These are phyloP conservation scores for Dicranocentrus wangi DNA, from an alignment of 2,888 invertebrate species.

Conservation along the genomic window DNA sequence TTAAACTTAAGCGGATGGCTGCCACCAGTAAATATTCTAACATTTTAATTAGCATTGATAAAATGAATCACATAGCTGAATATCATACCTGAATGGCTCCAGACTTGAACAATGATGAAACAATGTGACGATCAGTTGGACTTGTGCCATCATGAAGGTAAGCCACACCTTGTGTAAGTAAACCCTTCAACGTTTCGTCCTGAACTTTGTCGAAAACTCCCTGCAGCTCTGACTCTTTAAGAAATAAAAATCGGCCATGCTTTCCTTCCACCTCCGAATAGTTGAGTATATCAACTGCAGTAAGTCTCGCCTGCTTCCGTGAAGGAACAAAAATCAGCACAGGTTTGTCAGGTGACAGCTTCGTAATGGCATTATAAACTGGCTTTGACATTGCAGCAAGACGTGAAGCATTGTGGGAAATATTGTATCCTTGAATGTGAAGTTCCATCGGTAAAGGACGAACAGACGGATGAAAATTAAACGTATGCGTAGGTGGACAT, in stretches of 20 bases:
- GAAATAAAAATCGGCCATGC: conserved; percentile 91
- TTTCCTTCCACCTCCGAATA: conserved; percentile 92
- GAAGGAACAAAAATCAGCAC: conserved; percentile 94
- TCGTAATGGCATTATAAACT: conserved; percentile 91
- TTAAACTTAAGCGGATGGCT: no score
- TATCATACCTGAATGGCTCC: conserved; percentile 83
- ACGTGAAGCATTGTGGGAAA: conserved; percentile 96
- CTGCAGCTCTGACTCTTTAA: conserved; percentile 88
- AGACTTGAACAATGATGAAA: conserved; percentile 93
- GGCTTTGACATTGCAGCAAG: conserved; percentile 99
- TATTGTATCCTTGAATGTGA: conserved; percentile 97
- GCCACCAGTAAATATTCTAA: background rate
- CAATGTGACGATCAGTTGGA: conserved; percentile 87
- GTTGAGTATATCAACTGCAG: conserved; percentile 95
- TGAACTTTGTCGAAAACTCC: conserved; percentile 90
- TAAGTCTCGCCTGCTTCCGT: conserved; percentile 91
- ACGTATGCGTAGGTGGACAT: conserved; percentile 92
- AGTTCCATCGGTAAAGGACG: conserved; percentile 95
- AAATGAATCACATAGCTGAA: background rate
- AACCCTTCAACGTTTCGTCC: conserved; percentile 94
- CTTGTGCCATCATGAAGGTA: conserved; percentile 97
- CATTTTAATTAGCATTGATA: background rate
- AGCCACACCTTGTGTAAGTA: conserved; percentile 94
- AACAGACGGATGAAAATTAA: conserved; percentile 99
- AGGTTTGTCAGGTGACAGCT: conserved; percentile 88